Evolutionary conservation across 1,140 invertebrate genomes (phyloP).

Genomic region (Spodoptera frugiperda): DNA sequence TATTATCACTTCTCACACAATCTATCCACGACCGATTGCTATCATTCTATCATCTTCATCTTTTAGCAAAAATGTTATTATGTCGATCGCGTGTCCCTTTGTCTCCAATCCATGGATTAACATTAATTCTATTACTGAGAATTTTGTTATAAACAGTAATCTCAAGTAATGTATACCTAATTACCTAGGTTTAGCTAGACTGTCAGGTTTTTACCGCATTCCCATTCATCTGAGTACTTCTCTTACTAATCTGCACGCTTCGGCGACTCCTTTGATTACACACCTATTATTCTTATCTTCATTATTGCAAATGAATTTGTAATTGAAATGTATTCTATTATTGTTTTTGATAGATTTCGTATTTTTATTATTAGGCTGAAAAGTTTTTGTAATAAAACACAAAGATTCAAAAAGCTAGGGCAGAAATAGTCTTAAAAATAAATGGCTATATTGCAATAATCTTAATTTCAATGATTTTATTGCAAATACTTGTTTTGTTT

Average conservation of each 20-base stretch:
- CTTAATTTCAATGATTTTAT: too few relatives aligned
- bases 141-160: not conserved
- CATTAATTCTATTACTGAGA: not conserved
- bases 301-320: slow-evolving; percentile 23
- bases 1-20: too few relatives aligned
- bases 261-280: slow-evolving; percentile 19
- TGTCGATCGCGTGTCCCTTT: too few relatives aligned
- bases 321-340: slow-evolving; percentile 20
- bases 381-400: too few relatives aligned
- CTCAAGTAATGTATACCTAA: slow-evolving; percentile 6
- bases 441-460: too few relatives aligned
- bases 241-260: slow-evolving; percentile 25
- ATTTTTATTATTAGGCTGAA: not conserved
- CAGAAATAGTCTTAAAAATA: too few relatives aligned
- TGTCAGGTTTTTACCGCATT: slow-evolving; percentile 29
- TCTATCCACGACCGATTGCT: too few relatives aligned
- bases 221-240: slow-evolving; percentile 5
- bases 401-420: too few relatives aligned
- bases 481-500: too few relatives aligned
- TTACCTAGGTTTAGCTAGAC: slow-evolving; percentile 3
- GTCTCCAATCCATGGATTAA: not conserved
- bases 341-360: not conserved
- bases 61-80: too few relatives aligned
- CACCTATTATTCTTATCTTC: slow-evolving; percentile 17
- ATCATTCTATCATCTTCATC: too few relatives aligned